These are phyloP conservation scores for Anas georgica DNA, from an alignment of 2,797 vertebrate genomes.

Conservation along the genomic window DNA sequence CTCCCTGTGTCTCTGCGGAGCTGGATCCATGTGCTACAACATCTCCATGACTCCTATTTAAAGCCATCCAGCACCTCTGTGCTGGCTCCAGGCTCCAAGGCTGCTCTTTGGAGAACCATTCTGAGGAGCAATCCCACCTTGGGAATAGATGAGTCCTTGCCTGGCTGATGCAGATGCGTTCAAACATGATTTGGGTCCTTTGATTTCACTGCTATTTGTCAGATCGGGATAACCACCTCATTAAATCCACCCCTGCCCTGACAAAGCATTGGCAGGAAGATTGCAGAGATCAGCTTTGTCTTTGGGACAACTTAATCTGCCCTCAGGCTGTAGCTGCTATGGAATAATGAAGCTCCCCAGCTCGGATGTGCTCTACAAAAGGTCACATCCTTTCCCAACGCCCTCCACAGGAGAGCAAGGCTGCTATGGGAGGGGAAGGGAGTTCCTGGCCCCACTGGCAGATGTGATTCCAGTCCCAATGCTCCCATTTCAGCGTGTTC, in stretches of 20 bases:
- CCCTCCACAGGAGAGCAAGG: not conserved
- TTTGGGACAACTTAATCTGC: slow-evolving; percentile 24
- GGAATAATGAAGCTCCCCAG: slow-evolving; percentile 19
- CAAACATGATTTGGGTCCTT: not conserved
- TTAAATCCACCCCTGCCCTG: slow-evolving; percentile 34
- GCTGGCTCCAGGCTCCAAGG: not conserved
- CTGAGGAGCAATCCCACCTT: not conserved
- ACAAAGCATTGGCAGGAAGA: slow-evolving; percentile 12
- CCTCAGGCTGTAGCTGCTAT: slow-evolving; percentile 1
- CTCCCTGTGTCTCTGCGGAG: not conserved
- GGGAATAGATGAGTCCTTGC: not conserved
- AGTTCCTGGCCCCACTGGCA: not conserved
- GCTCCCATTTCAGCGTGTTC: not conserved
- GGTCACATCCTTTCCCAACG: slow-evolving; percentile 27
- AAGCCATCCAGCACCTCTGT: not conserved
- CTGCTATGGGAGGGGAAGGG: not conserved
- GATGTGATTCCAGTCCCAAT: not conserved
- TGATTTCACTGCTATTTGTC: slow-evolving; percentile 9
- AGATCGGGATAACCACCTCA: slow-evolving; percentile 15
- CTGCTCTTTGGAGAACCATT: not conserved
- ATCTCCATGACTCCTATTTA: not conserved
- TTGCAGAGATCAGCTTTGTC: slow-evolving; percentile 56
- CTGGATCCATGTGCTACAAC: not conserved
- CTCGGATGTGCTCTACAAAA: not conserved
- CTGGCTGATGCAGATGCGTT: not conserved